A percentile compares a stretch with the other conserved stretches of the same genome.
Evolutionary conservation across 1,140 invertebrate genomes (phyloP).

Genomic region (Nixonia krombeini): DNA sequence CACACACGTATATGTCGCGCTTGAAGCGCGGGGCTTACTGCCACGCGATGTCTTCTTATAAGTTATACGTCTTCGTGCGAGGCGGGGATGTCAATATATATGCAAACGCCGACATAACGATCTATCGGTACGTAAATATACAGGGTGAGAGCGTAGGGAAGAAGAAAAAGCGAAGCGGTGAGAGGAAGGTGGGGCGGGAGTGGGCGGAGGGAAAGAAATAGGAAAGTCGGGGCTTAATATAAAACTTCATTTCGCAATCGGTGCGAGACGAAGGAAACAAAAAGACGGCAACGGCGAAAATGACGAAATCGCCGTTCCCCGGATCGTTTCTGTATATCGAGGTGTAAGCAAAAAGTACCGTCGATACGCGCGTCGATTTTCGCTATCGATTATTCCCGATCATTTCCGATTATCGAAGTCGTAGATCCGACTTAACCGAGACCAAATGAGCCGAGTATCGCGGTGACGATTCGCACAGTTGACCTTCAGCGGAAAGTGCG

Average conservation of each 20-base stretch:
- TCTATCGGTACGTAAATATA: conserved; percentile 71
- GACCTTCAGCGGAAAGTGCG: too few species aligned
- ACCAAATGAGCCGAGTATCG: too few species aligned
- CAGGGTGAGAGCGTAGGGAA: conserved; percentile 52
- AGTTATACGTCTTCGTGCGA: conserved; percentile 45
- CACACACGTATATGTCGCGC: too few species aligned
- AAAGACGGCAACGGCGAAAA: conserved; percentile 60
- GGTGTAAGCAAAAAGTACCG: too few species aligned
- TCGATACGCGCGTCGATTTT: too few species aligned
- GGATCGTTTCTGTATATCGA: too few species aligned
- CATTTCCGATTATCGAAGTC: too few species aligned
- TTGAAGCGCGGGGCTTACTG: conserved; percentile 33
- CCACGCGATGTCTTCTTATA: conserved; percentile 42
- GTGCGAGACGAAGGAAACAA: conserved; percentile 56
- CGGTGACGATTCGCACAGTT: too few species aligned
- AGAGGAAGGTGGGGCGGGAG: conserved; percentile 49
- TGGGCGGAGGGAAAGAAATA: conserved; percentile 53
- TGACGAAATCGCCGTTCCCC: conserved; percentile 32
- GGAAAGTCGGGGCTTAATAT: conserved; percentile 68
- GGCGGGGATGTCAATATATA: conserved; percentile 69
- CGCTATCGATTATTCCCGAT: too few species aligned
- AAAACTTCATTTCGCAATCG: conserved; percentile 72
- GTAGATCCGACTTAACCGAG: too few species aligned
- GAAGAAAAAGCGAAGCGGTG: conserved; percentile 46
- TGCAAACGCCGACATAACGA: conserved; percentile 71